phyloP scores from a whole-genome alignment of 2,888 invertebrate species.

The Polyploca ridens region DNA sequence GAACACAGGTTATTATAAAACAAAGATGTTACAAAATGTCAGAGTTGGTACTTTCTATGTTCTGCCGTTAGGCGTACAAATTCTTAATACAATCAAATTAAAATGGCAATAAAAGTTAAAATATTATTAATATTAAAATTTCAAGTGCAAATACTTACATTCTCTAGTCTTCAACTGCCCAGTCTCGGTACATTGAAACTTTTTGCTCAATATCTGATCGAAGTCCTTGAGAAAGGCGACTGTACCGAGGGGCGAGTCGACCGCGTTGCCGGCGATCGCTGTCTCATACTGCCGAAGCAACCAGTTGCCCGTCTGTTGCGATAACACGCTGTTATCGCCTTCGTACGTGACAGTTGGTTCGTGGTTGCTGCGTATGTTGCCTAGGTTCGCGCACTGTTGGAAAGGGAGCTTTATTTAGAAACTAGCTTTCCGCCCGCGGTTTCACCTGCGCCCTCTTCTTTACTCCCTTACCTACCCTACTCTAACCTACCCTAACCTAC shows the following conservation, averaged over 20 bases:
- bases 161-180: slow-evolving; percentile 57
- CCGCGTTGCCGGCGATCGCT: slow-evolving; percentile 64
- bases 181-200: slow-evolving; percentile 50
- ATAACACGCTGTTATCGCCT: slow-evolving; percentile 96
- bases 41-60: too few relatives aligned
- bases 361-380: slow-evolving; percentile 92
- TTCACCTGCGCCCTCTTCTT: too few relatives aligned
- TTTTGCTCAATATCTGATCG: slow-evolving; percentile 34
- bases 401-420: background rate
- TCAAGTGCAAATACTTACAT: slow-evolving; percentile 53
- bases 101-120: too few relatives aligned
- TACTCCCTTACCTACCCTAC: too few relatives aligned
- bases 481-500: too few relatives aligned
- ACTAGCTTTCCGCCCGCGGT: too few relatives aligned
- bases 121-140: background rate
- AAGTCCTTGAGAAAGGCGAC: slow-evolving; percentile 86
- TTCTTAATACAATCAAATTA: too few relatives aligned
- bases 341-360: slow-evolving; percentile 97
- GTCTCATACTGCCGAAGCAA: slow-evolving; percentile 87
- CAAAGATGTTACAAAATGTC: too few relatives aligned
- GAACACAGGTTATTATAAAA: too few relatives aligned
- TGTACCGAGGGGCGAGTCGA: slow-evolving; percentile 89
- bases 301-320: slow-evolving; percentile 96
- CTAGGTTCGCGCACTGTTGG: slow-evolving; percentile 90
- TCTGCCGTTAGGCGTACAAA: too few relatives aligned